These are phyloP conservation scores for Rambutsinella grinnellia DNA, from an alignment of 2,888 invertebrate genomes.

Conservation along the genomic window DNA sequence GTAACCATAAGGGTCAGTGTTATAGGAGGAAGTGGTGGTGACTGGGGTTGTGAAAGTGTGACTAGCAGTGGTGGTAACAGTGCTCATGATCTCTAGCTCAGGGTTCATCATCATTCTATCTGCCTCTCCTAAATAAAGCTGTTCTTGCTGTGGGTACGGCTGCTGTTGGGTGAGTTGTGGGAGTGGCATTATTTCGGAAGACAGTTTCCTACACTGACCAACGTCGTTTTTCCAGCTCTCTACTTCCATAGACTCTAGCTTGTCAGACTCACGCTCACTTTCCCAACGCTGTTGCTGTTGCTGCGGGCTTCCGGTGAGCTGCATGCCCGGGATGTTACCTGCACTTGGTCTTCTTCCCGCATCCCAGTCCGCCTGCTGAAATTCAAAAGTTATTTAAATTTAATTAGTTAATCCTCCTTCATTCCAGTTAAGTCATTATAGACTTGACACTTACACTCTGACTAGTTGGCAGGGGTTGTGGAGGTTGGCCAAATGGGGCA, in stretches of 20 bases:
- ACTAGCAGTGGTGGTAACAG: conserved; percentile 7
- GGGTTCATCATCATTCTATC: conserved; percentile 62
- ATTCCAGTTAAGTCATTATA: background rate
- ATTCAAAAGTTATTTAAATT: background rate
- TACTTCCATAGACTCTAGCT: conserved; percentile 63
- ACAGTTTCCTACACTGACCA: conserved; percentile 62
- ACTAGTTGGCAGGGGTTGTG: conserved; percentile 42
- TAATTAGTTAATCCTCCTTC: background rate
- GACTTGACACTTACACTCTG: conserved; percentile 44
- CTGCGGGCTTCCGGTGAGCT: conserved; percentile 50
- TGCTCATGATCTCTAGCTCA: conserved; percentile 61
- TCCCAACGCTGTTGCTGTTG: conserved; percentile 62
- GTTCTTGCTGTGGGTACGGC: conserved; percentile 59
- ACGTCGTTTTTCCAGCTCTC: conserved; percentile 64
- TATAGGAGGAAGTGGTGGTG: conserved; percentile 32
- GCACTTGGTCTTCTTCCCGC: conserved; percentile 42
- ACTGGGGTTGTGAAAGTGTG: background rate
- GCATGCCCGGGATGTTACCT: conserved; percentile 40
- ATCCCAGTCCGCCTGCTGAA: conserved; percentile 55
- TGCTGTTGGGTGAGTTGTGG: conserved; percentile 49
- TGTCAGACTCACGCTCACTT: conserved; percentile 66
- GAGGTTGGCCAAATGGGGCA: conserved; percentile 54
- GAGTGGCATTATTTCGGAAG: conserved; percentile 61
- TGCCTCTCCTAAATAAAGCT: conserved; percentile 60
- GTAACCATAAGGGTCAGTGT: conserved; percentile 45